Evolutionary conservation across 2,113 vertebrate genomes (phyloP).

Genomic region (Lanius collurio): DNA sequence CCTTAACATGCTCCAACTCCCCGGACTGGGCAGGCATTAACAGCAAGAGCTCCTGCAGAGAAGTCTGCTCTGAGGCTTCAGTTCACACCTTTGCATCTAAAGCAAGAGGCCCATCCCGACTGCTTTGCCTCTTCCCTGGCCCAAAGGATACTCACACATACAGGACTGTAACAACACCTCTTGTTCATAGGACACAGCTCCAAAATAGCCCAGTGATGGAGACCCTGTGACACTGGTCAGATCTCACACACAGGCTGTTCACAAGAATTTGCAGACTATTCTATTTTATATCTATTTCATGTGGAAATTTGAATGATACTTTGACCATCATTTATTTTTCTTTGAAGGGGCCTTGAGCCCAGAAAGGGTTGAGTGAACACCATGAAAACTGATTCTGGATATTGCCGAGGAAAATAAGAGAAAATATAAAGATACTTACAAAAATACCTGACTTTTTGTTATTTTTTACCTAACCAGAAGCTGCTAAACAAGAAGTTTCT

Average conservation of each 20-base stretch:
- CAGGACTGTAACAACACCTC: background rate
- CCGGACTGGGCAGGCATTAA: background rate
- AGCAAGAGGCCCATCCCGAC: background rate
- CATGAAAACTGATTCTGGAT: background rate
- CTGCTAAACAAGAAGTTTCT: constrained; percentile 1
- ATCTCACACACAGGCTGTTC: background rate
- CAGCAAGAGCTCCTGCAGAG: background rate
- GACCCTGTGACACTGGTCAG: background rate
- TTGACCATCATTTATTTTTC: background rate
- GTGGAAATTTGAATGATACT: background rate
- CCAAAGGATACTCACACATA: background rate
- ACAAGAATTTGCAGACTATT: background rate
- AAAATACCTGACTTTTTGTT: background rate
- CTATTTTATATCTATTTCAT: background rate
- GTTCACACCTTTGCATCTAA: background rate
- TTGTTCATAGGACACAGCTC: background rate
- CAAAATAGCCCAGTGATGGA: background rate
- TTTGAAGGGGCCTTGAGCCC: background rate
- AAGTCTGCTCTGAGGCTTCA: background rate
- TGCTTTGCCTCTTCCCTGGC: background rate
- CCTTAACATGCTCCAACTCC: background rate
- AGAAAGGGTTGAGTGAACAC: background rate
- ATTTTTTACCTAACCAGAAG: background rate
- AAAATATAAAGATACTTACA: background rate
- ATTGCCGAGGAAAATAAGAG: background rate